Evolutionary conservation across 1,140 invertebrate genomes (phyloP), one percentile per base, ranked within the genome.

Genomic region (Micrasema minimum): DNA sequence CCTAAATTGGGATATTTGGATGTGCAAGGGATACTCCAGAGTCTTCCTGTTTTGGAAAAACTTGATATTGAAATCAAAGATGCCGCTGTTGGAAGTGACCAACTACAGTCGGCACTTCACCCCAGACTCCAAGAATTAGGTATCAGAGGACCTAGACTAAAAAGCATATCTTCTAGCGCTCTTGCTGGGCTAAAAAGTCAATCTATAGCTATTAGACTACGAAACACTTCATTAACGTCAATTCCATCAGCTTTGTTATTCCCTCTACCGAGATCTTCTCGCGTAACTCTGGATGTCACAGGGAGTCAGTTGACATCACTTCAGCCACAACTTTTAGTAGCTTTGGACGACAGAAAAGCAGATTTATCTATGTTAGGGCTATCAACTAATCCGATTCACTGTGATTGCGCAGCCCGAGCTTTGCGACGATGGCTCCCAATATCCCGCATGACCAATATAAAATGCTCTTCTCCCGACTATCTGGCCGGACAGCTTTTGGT

Each of bases 21-120:
- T 80, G 86, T 94, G 0, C 90, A 92, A 76, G 93, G 93, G 6
- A 87, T 95, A 31, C 79, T 96, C 3, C 89, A 91, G 74, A 85
- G 88, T 62, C 83, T 94, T 77, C 87, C 87, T 2, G 88, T 89
- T 0, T 77, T 94, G 26, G 88, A 93, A 80, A 84, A 82, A 46
- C 80, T 96, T 2, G 92, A 95, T 74, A 89, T 96, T 51, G 95
- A 97, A 83, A 88, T 95, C 1, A 96, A 96, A 79, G 94, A 96
- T 77, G 82, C 90, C 0, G 88, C 88, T 48, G 89, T 96, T 48
- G 90, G 93, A 23, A 89, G 91, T 71, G 93, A 96, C 78, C 93
- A 96, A 77, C 81, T 96, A 11, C 90, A 91, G 67, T 87, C 92
- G 0, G 87, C 89, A 14, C 88, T 91, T 76, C 92, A 94, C 81